Conservation (phyloP, 2,888 invertebrate genomes). For the Falcaria lacertinaria region DNA sequence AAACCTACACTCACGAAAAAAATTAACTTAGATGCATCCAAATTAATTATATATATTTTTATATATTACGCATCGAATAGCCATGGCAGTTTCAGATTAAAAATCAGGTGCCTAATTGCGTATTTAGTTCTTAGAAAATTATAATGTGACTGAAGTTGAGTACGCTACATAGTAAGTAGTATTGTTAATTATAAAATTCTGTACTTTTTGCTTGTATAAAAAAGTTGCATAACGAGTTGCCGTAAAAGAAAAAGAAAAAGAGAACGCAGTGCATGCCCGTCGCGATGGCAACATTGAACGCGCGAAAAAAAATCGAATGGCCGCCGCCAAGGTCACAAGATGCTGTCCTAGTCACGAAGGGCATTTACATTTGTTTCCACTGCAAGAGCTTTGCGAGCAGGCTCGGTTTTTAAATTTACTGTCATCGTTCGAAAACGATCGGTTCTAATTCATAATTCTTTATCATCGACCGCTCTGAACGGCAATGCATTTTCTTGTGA, state of each 20-base stretch:
- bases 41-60: too few relatives aligned
- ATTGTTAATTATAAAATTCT: constrained; percentile 3
- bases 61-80: too few relatives aligned
- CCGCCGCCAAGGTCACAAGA: constrained; percentile 72
- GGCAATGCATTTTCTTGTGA: constrained; percentile 14
- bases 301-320: constrained; percentile 73
- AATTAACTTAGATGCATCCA: too few relatives aligned
- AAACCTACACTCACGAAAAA: too few relatives aligned
- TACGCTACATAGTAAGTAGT: neutral
- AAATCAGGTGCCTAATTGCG: too few relatives aligned
- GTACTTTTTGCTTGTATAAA: constrained; percentile 11
- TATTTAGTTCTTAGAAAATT: too few relatives aligned
- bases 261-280: constrained; percentile 57
- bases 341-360: constrained; percentile 77
- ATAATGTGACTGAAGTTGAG: too few relatives aligned
- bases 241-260: constrained; percentile 53
- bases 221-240: constrained; percentile 65
- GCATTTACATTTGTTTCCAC: constrained; percentile 69
- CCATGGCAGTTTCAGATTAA: too few relatives aligned
- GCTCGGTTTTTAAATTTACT: constrained; percentile 39
- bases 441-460: constrained; percentile 18
- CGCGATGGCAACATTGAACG: constrained; percentile 74
- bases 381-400: constrained; percentile 46
- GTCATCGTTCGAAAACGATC: constrained; percentile 15
- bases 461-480: constrained; percentile 20